Evolutionary conservation across 2,888 invertebrate genomes (phyloP), one percentile per base, ranked within the genome.

Genomic region (Stenichneumon culpator): DNA sequence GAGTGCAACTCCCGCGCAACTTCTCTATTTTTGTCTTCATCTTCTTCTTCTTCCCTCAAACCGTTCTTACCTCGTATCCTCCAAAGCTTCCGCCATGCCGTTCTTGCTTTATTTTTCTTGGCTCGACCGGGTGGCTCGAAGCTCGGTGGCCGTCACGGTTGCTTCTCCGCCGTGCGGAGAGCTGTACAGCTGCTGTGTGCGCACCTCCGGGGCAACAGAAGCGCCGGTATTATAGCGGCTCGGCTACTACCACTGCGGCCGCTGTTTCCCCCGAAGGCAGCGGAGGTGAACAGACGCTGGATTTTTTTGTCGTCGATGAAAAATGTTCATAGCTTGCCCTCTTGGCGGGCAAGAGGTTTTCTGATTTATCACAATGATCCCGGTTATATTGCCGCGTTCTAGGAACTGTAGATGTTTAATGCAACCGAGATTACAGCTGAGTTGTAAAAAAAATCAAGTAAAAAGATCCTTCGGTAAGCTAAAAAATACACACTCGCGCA

Each of bases 311-410:
- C 72, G 32, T 39, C 74, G 77, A 77, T 82, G 81, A 83, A 74
- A 81, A 83, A 83, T 82, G 72, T 19, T 78, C 78, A 78, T 79
- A 57, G 78, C 77, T 54, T 44, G 72, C n/a, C 44, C 73, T 67
- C 74, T 57, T 57, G 72, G 73, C 72, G 54, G 67, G 67, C 72
- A 67, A 78, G 78, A 82, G 82, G 52, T 78, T 74, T 73, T 39
- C 68, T 83, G 83, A 83, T 83, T 83, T 83, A 83, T 83, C 74
- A 69, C 83, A 74, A 83, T 79, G 78, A 83, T 79, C 65, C 65
- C 39, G 78, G 68, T 83, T 65, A 74, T 79, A 79, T 73, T 69
- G 79, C 73, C 39, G 60, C 54, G 36, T 39, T 67, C 73, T 52
- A 47, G 50, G 57, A 79, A 69, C 69, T 36, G 54, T 54, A 72